Conservation (phyloP, 2,113 vertebrate species). For the Spheniscus mendiculus region DNA sequence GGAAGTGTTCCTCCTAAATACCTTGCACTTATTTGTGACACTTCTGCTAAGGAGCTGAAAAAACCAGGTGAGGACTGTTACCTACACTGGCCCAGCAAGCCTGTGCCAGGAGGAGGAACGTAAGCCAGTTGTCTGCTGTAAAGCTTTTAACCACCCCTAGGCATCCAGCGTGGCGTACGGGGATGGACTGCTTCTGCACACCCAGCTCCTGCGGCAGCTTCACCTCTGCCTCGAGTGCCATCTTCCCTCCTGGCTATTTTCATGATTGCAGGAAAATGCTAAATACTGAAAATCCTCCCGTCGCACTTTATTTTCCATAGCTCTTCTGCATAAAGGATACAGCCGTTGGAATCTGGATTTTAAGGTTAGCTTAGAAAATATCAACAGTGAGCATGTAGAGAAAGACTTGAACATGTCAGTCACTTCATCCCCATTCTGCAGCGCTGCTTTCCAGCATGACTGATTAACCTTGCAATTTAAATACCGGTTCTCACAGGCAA, state of each 20-base stretch:
- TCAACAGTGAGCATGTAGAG: background rate
- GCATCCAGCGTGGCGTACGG: accelerated
- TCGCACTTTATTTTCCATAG: background rate
- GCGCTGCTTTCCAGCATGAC: background rate
- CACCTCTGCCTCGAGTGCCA: accelerated
- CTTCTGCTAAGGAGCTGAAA: background rate
- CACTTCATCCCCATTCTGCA: background rate
- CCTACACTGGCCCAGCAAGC: background rate
- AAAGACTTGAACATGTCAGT: background rate
- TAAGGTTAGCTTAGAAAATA: background rate
- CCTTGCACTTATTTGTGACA: slow-evolving; percentile 1
- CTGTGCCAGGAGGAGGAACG: background rate
- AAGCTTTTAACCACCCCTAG: background rate
- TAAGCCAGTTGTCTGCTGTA: background rate
- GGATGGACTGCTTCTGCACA: background rate
- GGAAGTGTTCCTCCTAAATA: slow-evolving; percentile 22
- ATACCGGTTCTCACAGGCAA: background rate
- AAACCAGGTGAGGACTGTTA: background rate
- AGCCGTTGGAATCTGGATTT: background rate
- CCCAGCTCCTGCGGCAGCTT: background rate
- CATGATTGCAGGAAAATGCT: background rate
- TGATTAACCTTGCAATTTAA: background rate
- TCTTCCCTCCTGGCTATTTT: background rate
- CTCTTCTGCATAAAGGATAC: background rate
- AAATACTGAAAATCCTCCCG: background rate